Base-by-base conservation (phyloP, 2,797 vertebrate genomes). In the Graptemys geographica region DNA sequence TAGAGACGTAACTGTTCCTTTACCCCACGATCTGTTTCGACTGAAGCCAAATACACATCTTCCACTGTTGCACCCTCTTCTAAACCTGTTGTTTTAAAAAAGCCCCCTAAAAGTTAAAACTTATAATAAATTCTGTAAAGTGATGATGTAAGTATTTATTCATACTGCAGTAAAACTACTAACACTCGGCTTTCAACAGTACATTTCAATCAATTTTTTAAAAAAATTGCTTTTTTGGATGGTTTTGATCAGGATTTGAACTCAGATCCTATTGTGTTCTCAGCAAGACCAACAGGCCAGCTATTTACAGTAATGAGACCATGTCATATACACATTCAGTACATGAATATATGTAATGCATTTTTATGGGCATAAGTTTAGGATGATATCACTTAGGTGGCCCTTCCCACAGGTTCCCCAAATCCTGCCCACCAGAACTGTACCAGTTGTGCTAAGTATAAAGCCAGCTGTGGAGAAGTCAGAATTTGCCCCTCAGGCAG, bases 1-100 rank as follows among this genome's bases (percentile, higher is more conserved):
- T 99, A 99, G 1, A 99, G 98, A 56, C 99, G 98, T 47, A 99
- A 89, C 98, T 99, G 99, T 15, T 99, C 99, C 96, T 98, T 99
- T 72, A 99, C 98, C 0, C 99, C 99, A 0, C 99, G 98, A 80
- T 99, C 99, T 0, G 99, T 99, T 97, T 99, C 99, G 90, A 99
- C 99, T 0, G 99, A 99, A 0, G 99, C 99, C 97, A 99, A 98
- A 2, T 99, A 99, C 59, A 99, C 98, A 2, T 99, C 99, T 96
- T 99, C 99, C 97, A 99, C 98, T 0, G 99, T 99, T 96, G 99
- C 99, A n/a, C 93, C 98, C 19, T 98, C 99, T 96, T 99, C 99
- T 11, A 98, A 98, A 53, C 99, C 99, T 99, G 90, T 88, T 79
- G 90, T 88, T 79, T 41, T 81, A 94, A 90, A 87, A 79, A 97